Percentiles rank a stretch among this genome's conserved stretches.
phyloP scores from a whole-genome alignment of 1,140 invertebrate genomes.

The Homarus americanus region DNA sequence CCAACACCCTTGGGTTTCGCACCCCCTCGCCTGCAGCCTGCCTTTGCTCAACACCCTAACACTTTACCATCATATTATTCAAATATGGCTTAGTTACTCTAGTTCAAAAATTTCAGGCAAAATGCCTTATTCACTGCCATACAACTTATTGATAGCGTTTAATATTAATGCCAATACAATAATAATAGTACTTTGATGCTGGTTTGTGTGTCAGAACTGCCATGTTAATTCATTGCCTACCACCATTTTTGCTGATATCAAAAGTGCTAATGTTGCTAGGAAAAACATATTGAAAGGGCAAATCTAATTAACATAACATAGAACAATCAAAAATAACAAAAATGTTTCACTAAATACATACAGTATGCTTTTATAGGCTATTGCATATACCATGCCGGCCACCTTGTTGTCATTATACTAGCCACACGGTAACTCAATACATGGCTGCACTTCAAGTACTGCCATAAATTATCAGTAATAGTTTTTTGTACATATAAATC shows the following conservation, averaged over 20 bases:
- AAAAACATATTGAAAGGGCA: neutral
- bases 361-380: neutral
- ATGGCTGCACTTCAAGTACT: neutral
- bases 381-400: constrained; percentile 4
- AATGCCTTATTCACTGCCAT: constrained; percentile 53
- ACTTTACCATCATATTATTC: constrained; percentile 37
- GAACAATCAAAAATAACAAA: neutral
- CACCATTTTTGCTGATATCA: constrained; percentile 3
- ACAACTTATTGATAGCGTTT: constrained; percentile 41
- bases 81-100: constrained; percentile 50
- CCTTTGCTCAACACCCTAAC: constrained; percentile 60
- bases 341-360: neutral
- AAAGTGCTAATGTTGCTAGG: neutral
- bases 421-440: neutral
- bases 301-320: neutral
- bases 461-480: constrained; percentile 26
- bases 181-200: neutral
- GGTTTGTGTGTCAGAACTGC: constrained; percentile 1
- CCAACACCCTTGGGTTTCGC: neutral
- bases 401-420: neutral
- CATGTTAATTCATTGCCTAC: neutral
- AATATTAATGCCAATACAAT: neutral
- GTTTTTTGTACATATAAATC: constrained; percentile 45
- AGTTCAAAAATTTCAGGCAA: constrained; percentile 39
- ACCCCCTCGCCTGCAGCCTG: constrained; percentile 17